Percentiles rank a stretch among this genome's conserved stretches.
Conservation (phyloP, 2,113 vertebrate genomes). For the Lepisosteus osseus region DNA sequence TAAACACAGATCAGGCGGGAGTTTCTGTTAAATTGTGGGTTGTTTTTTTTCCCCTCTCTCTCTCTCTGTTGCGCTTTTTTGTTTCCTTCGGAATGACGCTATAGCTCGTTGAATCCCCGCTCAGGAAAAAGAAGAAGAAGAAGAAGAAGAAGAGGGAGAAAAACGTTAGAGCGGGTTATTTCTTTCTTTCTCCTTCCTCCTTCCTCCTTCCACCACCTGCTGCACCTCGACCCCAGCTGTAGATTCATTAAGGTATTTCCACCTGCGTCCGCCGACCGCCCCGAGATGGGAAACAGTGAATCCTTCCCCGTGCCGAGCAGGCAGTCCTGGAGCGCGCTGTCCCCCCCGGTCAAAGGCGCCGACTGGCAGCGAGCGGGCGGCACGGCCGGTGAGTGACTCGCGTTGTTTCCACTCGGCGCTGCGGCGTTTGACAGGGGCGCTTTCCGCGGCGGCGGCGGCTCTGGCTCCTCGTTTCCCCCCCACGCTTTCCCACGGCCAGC, state of each 20-base stretch:
- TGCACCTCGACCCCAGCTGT: background rate
- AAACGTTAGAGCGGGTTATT: too few relatives aligned
- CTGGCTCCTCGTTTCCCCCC: too few relatives aligned
- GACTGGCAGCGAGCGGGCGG: conserved; percentile 6
- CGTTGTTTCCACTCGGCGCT: background rate
- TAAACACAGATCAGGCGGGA: conserved; percentile 63
- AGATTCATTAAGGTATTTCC: background rate
- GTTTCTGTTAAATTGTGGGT: conserved; percentile 6
- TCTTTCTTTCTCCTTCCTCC: too few relatives aligned
- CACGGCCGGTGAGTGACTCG: conserved; percentile 41
- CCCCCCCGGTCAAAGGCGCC: conserved; percentile 24
- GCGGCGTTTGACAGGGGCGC: too few relatives aligned
- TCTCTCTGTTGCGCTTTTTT: too few relatives aligned
- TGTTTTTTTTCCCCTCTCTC: background rate
- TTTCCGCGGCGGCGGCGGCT: too few relatives aligned
- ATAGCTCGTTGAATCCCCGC: too few relatives aligned
- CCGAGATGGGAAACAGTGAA: conserved; percentile 49
- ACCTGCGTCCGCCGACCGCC: background rate
- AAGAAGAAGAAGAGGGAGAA: too few relatives aligned
- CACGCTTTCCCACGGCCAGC: too few relatives aligned
- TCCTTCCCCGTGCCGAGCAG: conserved; percentile 27
- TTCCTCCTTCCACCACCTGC: too few relatives aligned
- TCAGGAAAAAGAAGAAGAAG: too few relatives aligned
- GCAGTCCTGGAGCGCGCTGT: conserved; percentile 4
- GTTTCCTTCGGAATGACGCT: too few relatives aligned